Base-by-base conservation (phyloP, 2,797 vertebrate species). In the Bryconaethiops microstoma region DNA sequence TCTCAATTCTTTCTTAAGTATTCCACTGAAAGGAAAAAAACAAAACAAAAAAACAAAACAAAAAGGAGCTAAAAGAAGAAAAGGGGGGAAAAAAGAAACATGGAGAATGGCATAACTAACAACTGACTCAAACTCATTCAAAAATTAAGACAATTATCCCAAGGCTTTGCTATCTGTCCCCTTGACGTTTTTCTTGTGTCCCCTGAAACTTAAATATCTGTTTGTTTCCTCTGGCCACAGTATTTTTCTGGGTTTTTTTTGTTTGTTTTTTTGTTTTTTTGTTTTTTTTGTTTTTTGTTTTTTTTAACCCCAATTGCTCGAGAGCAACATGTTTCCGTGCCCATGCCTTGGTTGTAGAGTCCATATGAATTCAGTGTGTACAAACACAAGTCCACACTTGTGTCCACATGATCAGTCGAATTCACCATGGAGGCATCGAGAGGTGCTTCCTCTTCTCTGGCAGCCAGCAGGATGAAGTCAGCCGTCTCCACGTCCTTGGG, bases 91-190 rank as follows among this genome's bases (percentile, higher is more conserved):
- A 1, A n/a, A 69, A 23, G 14, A 72, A 74, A 21, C 1, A 65
- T 65, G 60, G 19, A 77, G 16, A 80, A 50, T 83, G 13, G 65
- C n/a, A 14, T 86, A 17, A 67, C 76, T 71, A 80, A 86, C 50
- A 76, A 83, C 55, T 64, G 73, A 80, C 76, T 75, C 64, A 55
- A 76, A 82, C 68, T 78, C 74, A 79, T 78, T 78, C 76, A 80
- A 72, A 87, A 86, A 77, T 88, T 88, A 90, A 90, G 88, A 90
- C 88, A 82, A 84, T 79, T 80, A 74, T 84, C 83, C 81, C 79
- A 83, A 87, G 78, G 80, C 74, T 83, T 77, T 73, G 63, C 55
- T 60, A 75, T 77, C 68, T 19, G 65, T 50, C 70, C 76, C 45
- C 79, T 72, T 62, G 23, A 82, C 71, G 74, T 52, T 16, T 78